A percentile compares a stretch with the other conserved stretches of the same genome.
These are phyloP conservation scores for Sebastiscus tertius DNA, from an alignment of 2,797 vertebrate species.

Conservation along the genomic window DNA sequence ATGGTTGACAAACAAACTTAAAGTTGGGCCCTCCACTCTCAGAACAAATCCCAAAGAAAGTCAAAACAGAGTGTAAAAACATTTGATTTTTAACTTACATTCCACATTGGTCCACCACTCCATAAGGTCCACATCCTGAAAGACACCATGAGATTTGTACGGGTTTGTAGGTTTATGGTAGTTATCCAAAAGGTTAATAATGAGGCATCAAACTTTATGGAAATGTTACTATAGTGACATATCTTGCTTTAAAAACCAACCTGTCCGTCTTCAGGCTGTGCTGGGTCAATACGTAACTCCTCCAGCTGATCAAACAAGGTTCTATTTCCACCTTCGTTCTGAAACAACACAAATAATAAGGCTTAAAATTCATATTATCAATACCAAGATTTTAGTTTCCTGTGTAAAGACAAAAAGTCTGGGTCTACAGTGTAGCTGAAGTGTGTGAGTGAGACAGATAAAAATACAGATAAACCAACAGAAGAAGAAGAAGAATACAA, in stretches of 20 bases:
- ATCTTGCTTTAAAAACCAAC: slow-evolving; percentile 52
- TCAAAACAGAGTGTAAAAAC: neutral
- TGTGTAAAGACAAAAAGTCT: neutral
- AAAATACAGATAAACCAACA: neutral
- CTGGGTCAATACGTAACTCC: slow-evolving; percentile 61
- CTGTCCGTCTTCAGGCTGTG: slow-evolving; percentile 42
- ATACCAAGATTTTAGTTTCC: neutral
- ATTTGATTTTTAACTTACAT: slow-evolving; percentile 64
- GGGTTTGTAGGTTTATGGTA: neutral
- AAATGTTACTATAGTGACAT: neutral
- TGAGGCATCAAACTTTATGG: neutral
- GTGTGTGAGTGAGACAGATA: neutral
- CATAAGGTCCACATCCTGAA: slow-evolving; percentile 81
- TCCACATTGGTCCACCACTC: slow-evolving; percentile 84
- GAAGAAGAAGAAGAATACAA: neutral
- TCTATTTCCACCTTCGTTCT: slow-evolving; percentile 66
- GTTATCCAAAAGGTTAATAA: neutral
- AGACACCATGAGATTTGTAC: slow-evolving; percentile 7
- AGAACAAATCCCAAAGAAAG: neutral
- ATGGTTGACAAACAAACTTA: neutral
- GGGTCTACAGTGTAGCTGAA: neutral
- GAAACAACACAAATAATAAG: slow-evolving; percentile 9
- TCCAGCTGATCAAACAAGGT: slow-evolving; percentile 78
- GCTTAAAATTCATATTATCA: neutral
- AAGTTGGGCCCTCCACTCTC: neutral